phyloP scores from a whole-genome alignment of 2,113 vertebrate genomes.

The Girardinichthys multiradiatus region DNA sequence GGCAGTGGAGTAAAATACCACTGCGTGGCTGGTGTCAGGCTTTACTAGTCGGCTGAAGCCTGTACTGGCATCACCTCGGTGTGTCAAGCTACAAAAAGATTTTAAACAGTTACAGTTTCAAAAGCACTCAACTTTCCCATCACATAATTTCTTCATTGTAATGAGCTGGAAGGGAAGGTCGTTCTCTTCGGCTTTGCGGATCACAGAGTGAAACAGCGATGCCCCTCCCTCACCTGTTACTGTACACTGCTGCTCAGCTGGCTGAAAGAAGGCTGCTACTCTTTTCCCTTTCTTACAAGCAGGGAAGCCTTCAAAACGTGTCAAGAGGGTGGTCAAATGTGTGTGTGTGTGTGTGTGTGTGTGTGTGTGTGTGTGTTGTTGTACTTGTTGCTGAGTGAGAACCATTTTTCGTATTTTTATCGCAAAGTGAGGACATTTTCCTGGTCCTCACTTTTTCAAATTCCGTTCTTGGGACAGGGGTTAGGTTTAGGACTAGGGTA shows the following conservation, averaged over 20 bases:
- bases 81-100: background rate
- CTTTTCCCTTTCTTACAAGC: background rate
- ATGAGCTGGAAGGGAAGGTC: background rate
- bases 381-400: too few relatives aligned
- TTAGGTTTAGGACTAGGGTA: too few relatives aligned
- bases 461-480: too few relatives aligned
- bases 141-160: background rate
- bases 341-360: too few relatives aligned
- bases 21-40: background rate
- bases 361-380: too few relatives aligned
- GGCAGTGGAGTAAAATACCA: conserved; percentile 5
- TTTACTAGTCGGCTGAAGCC: too few relatives aligned
- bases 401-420: too few relatives aligned
- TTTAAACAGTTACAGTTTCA: background rate
- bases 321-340: background rate
- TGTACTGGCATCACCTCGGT: background rate
- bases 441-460: too few relatives aligned
- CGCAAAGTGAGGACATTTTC: too few relatives aligned
- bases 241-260: background rate
- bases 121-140: background rate
- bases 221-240: background rate
- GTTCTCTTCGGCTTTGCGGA: too few relatives aligned
- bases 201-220: too few relatives aligned
- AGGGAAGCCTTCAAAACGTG: background rate
- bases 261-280: background rate